Percentiles rank a stretch among this genome's conserved stretches.
These are phyloP conservation scores for Enteromius trimaculatus DNA, from an alignment of 2,797 vertebrate species.

Conservation along the genomic window DNA sequence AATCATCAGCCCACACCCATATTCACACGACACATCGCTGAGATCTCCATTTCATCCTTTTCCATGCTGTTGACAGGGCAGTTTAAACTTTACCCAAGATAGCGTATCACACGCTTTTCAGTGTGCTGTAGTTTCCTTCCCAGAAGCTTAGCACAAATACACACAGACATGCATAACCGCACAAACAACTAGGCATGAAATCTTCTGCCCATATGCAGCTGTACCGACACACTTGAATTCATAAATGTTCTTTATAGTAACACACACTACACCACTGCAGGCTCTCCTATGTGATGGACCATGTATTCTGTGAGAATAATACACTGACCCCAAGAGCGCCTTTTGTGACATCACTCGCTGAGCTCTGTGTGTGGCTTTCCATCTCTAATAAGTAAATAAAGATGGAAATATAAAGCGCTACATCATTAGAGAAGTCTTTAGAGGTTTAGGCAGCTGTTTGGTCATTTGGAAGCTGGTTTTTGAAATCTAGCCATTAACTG, in stretches of 20 bases:
- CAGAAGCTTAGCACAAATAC: conserved; percentile 16
- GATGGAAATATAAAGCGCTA: neutral
- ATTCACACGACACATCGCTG: conserved; percentile 22
- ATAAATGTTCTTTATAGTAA: neutral
- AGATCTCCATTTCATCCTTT: conserved; percentile 6
- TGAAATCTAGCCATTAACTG: neutral
- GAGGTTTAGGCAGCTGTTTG: too few relatives aligned
- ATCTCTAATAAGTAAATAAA: conserved; percentile 26
- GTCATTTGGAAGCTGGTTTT: too few relatives aligned
- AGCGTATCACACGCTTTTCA: conserved; percentile 68
- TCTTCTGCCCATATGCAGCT: neutral
- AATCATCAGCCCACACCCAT: conserved; percentile 47
- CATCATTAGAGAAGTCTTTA: neutral
- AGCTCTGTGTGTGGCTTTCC: neutral
- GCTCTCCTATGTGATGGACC: conserved; percentile 28
- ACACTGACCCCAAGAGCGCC: neutral
- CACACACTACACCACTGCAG: neutral
- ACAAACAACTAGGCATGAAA: conserved; percentile 28
- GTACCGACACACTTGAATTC: neutral
- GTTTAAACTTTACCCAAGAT: conserved; percentile 65
- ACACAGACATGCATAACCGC: conserved; percentile 7
- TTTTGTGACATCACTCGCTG: conserved; percentile 40
- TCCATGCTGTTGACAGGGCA: conserved; percentile 59
- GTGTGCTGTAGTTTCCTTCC: conserved; percentile 65
- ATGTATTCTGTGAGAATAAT: conserved; percentile 45